These are phyloP conservation scores for Corythornis madagascariensis DNA, from an alignment of 2,113 vertebrate species.

Conservation along the genomic window DNA sequence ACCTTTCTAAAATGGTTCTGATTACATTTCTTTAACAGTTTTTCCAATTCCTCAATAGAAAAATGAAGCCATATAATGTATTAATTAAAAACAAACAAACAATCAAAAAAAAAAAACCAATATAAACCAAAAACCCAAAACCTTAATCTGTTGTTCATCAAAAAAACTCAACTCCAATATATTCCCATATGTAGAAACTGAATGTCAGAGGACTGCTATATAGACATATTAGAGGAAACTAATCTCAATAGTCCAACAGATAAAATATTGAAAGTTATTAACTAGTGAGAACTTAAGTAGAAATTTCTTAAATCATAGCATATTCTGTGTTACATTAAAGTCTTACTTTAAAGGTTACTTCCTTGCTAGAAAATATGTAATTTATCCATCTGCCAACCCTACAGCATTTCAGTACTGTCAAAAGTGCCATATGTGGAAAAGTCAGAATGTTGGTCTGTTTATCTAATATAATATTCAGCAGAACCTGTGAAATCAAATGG, in stretches of 20 bases:
- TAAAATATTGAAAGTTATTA: background rate
- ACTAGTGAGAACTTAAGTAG: background rate
- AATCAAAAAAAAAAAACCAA: no score
- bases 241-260: background rate
- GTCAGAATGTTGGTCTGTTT: slow-evolving; percentile 52
- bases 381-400: slow-evolving; percentile 69
- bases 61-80: background rate
- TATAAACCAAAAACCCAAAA: no score
- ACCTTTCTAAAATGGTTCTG: background rate
- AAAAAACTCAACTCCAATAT: background rate
- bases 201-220: background rate
- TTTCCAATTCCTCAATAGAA: background rate
- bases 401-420: slow-evolving; percentile 31
- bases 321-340: background rate
- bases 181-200: background rate
- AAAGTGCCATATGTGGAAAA: slow-evolving; percentile 59
- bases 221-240: background rate
- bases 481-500: slow-evolving; percentile 43
- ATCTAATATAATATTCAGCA: slow-evolving; percentile 23
- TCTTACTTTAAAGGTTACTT: slow-evolving; percentile 59
- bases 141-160: background rate
- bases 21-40: background rate
- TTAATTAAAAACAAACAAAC: background rate
- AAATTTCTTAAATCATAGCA: slow-evolving; percentile 15
- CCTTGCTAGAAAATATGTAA: slow-evolving; percentile 46